A percentile compares a stretch with the other conserved stretches of the same genome.
Conservation (phyloP, 2,797 vertebrate species). For the Pachyuromys duprasi region DNA sequence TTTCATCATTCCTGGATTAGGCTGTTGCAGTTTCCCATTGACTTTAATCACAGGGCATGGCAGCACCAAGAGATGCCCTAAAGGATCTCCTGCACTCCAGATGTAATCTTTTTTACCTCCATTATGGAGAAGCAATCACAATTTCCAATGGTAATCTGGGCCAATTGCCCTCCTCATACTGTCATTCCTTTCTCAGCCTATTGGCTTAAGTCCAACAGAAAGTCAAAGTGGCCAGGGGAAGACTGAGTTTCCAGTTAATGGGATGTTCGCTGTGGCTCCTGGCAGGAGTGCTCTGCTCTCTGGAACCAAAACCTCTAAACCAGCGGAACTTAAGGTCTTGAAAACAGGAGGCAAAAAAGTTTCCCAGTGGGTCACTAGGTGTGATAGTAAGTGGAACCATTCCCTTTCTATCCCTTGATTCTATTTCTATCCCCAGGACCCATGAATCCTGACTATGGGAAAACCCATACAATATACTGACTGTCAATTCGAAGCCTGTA, state of each 20-base stretch:
- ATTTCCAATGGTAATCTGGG: background rate
- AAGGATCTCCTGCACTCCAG: background rate
- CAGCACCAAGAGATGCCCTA: background rate
- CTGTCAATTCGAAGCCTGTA: background rate
- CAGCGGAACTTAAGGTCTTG: background rate
- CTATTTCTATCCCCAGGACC: background rate
- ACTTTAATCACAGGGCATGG: background rate
- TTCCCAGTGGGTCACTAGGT: background rate
- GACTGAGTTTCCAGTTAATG: background rate
- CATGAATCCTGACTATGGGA: background rate
- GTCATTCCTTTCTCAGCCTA: background rate
- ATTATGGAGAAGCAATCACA: background rate
- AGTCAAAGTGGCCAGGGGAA: background rate
- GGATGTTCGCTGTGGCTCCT: background rate
- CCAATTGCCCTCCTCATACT: background rate
- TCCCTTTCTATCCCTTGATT: background rate
- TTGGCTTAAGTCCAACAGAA: background rate
- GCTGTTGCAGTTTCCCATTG: background rate
- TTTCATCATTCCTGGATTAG: background rate
- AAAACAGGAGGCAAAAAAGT: background rate
- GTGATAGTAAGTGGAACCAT: background rate
- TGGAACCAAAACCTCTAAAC: background rate
- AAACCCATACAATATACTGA: background rate
- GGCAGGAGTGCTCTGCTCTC: background rate
- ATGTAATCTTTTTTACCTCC: background rate